These are phyloP conservation scores for Mesorhabditis belari DNA, from an alignment of 2,888 invertebrate species.

Conservation along the genomic window DNA sequence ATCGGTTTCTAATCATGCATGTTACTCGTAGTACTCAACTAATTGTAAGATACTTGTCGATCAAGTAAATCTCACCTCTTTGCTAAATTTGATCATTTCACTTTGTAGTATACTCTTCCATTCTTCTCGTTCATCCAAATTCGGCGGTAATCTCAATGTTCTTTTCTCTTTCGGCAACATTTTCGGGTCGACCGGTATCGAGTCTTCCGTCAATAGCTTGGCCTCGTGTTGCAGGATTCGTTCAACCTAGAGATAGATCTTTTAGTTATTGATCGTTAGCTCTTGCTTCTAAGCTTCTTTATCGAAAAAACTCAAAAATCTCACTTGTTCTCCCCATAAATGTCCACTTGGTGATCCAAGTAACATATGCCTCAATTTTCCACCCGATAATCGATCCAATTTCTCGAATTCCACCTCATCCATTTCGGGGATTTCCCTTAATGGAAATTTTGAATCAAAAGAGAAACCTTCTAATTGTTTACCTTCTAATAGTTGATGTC, in stretches of 20 bases:
- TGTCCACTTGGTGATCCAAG: constrained; percentile 53
- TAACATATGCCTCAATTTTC: constrained; percentile 48
- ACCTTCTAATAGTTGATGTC: constrained; percentile 40
- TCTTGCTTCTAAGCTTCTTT: neutral
- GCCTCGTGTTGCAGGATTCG: constrained; percentile 42
- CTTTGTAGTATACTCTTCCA: neutral
- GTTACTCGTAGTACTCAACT: no score
- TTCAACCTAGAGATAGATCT: constrained; percentile 30
- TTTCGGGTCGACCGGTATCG: constrained; percentile 37
- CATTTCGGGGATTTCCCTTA: constrained; percentile 47
- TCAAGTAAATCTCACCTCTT: neutral
- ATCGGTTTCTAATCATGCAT: no score
- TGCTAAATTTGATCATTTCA: neutral
- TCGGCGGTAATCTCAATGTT: neutral
- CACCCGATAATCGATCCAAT: constrained; percentile 42
- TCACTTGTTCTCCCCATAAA: constrained; percentile 48
- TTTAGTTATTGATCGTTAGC: neutral
- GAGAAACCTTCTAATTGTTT: constrained; percentile 30
- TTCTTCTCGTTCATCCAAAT: neutral
- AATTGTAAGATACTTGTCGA: no score
- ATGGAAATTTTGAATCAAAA: constrained; percentile 1
- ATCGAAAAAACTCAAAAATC: constrained; percentile 1
- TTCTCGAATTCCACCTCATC: constrained; percentile 42
- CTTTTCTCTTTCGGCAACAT: constrained; percentile 43
- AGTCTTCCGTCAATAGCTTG: constrained; percentile 21